These are phyloP conservation scores for Psephotus haematonotus DNA, from an alignment of 2,113 vertebrate genomes.

Conservation along the genomic window DNA sequence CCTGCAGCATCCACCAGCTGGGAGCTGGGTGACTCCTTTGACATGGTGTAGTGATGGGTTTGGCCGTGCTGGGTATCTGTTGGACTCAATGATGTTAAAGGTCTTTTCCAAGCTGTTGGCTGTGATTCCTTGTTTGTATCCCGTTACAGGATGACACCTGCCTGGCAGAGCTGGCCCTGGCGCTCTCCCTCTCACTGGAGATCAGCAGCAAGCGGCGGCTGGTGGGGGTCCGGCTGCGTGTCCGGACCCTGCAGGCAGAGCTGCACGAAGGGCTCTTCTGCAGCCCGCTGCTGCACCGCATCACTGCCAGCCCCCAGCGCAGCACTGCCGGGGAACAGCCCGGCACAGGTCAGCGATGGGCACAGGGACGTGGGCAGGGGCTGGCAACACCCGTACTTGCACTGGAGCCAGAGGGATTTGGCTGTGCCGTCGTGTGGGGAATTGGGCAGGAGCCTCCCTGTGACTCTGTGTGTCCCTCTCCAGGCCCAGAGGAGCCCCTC, in stretches of 20 bases:
- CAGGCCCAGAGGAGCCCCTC: not conserved
- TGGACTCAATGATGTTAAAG: not conserved
- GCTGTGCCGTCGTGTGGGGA: not conserved
- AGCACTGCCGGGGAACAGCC: not conserved
- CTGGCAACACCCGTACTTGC: not conserved
- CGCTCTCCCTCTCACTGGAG: conserved; percentile 85
- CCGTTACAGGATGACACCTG: conserved; percentile 83
- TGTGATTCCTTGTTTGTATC: not conserved
- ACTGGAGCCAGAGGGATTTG: not conserved
- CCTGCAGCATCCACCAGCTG: not conserved
- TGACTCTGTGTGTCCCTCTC: not conserved
- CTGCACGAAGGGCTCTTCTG: conserved; percentile 92
- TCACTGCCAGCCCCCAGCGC: not conserved
- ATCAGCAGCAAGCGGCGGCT: conserved; percentile 79
- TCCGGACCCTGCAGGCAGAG: conserved; percentile 86
- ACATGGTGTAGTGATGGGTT: not conserved
- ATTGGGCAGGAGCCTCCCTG: not conserved
- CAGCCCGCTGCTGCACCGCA: conserved; percentile 76
- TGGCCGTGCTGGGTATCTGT: not conserved
- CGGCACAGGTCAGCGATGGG: not conserved
- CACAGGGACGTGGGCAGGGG: not conserved
- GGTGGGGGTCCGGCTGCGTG: conserved; percentile 72
- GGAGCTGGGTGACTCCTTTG: not conserved
- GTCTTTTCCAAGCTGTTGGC: not conserved
- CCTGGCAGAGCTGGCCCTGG: conserved; percentile 89